Base-by-base conservation (phyloP, 2,797 vertebrate genomes). In the Sebastes nivosus region DNA sequence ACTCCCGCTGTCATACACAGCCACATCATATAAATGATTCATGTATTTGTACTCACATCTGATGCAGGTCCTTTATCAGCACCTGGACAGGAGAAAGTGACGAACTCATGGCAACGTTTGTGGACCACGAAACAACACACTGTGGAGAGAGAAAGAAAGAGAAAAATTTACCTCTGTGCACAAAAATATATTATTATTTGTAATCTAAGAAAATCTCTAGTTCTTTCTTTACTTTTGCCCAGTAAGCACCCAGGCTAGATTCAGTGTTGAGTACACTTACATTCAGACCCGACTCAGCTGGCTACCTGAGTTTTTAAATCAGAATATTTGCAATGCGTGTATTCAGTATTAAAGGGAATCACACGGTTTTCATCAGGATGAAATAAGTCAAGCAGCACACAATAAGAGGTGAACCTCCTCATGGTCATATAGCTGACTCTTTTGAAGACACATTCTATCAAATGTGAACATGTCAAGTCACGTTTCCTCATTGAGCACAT, bases 51-150 rank as follows among this genome's bases (percentile, higher is more conserved):
- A 99, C 97, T 98, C 89, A 99, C 98, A 18, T 99, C 97, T 20
- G 98, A 99, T 30, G 97, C 97, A 0, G 98, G 98, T 65, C 97
- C 98, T 88, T 97, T 98, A 87, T 99, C 98, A 2, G 98, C 97
- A 0, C 98, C 98, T 0, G 98, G 98, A 92, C 98, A 99, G 92
- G 96, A 97, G 95, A 99, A 99, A 7, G 98, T 98, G 88, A 99
- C 98, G 14, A 99, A 99, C 81, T 99, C 98, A 97, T 99, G 98
- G 95, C 98, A 99, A 52, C 98, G 95, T 85, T 99, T 99, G 95
- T 99, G 98, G 72, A 99, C 98, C 20, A 99, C 98, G 13, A 99
- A 99, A 94, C 97, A 99, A 94, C 98, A 99, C 81, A 99, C 98
- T 99, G 96, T 59, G 84, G 76, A 88, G 72, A 80, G 72, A 77